Base-by-base conservation (phyloP, 1,140 invertebrate genomes). In the Asobara japonica region DNA sequence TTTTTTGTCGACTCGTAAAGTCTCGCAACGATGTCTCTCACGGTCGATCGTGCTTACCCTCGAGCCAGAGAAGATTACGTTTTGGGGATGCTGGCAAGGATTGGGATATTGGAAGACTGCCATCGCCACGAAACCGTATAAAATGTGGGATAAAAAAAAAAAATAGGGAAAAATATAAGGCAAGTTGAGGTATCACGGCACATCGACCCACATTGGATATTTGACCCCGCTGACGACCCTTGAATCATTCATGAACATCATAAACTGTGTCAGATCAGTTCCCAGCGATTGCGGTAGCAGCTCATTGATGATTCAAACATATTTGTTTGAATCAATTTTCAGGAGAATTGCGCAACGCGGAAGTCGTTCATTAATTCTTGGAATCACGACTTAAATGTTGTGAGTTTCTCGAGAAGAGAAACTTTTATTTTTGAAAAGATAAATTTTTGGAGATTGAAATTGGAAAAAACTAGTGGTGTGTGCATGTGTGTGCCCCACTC, bases 241-340 rank as follows among this genome's bases (percentile, higher is more conserved):
- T 56, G 51, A 56, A 56, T 56, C 51, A 56, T 56, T 56, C 51
- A 56, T 56, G 51, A 56, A 56, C 18, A 56, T 56, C 51, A 56
- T 56, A 56, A 56, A 56, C 22, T 56, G 51, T 56, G 51, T 27
- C 51, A 25, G 51, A 56, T 56, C 51, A 25, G 20, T 25, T 56
- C 18, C 22, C 51, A 56, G 25, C 51, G 51, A 25, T 56, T 56
- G 7, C 2, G 41, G 13, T 13, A 16, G n/a, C 13, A 18, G 7
- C 41, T 45, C 41, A 45, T 45, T 45, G 41, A 45, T 45, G 41
- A 45, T 45, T 45, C 41, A 45, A 45, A 18, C 41, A 16, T 5
- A 45, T n/a, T 45, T 45, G n/a, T 18, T 45, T 16, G 11, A 33
- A 45, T 45, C 13, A 45, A 13, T 45, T 13, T 45, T 18, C 7